phyloP scores from a whole-genome alignment of 92 coral and sea anemone species.

The Muricea muricata region DNA sequence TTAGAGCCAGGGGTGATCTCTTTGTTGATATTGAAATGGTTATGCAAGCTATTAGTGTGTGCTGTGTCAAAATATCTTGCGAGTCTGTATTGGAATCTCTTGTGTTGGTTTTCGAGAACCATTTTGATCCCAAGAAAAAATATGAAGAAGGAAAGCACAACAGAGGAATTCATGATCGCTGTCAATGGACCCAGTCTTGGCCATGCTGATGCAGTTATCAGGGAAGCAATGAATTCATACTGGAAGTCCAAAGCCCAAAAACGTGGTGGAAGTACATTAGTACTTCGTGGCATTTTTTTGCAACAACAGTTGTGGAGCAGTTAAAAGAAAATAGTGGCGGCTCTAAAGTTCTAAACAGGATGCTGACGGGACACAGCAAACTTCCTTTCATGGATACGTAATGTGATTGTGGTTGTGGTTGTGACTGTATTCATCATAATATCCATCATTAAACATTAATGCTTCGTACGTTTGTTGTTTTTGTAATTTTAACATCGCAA shows the following conservation, averaged over 20 bases:
- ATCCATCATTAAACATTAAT: neutral
- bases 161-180: slow-evolving; percentile 35
- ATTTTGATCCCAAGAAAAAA: slow-evolving; percentile 17
- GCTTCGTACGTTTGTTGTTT: neutral
- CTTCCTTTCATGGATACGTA: slow-evolving; percentile 15
- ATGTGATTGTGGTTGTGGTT: neutral
- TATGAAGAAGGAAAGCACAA: slow-evolving; percentile 17
- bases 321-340: neutral
- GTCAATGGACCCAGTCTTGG: slow-evolving; percentile 25
- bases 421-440: neutral
- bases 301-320: slow-evolving; percentile 17
- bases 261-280: slow-evolving; percentile 7
- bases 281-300: slow-evolving; percentile 13
- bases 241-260: slow-evolving; percentile 8
- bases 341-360: slow-evolving; percentile 2
- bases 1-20: slow-evolving; percentile 19
- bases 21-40: slow-evolving; percentile 22
- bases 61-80: slow-evolving; percentile 21
- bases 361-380: slow-evolving; percentile 11
- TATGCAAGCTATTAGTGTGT: slow-evolving; percentile 23
- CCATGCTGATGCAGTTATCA: slow-evolving; percentile 26
- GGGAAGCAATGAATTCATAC: slow-evolving; percentile 7
- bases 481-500: neutral
- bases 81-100: slow-evolving; percentile 27
- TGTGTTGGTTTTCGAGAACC: slow-evolving; percentile 28